Percentiles rank a stretch among this genome's conserved stretches.
phyloP scores from a whole-genome alignment of 2,888 invertebrate genomes.

The Nebria salina region DNA sequence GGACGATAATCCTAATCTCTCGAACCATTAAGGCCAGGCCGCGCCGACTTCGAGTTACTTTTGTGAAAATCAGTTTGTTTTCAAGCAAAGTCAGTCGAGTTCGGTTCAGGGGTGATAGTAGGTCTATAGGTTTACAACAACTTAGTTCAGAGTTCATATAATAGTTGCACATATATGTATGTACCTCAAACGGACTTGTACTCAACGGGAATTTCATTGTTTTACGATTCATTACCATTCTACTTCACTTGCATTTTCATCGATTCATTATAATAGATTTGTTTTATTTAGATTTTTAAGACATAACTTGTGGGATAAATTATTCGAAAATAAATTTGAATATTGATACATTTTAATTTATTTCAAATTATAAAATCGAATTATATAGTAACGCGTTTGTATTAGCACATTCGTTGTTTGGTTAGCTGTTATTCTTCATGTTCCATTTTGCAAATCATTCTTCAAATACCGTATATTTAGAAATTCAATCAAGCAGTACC shows the following conservation, averaged over 20 bases:
- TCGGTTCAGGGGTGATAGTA: background rate
- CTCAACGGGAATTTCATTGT: background rate
- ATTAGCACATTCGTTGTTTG: background rate
- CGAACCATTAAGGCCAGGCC: slow-evolving; percentile 26
- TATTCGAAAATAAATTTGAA: no score
- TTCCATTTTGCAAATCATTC: background rate
- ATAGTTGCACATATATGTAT: background rate
- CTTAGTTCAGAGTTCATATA: background rate
- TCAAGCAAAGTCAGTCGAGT: slow-evolving; percentile 3
- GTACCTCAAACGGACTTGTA: background rate
- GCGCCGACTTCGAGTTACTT: slow-evolving; percentile 32
- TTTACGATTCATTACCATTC: background rate
- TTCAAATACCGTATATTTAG: background rate
- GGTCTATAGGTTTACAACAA: background rate
- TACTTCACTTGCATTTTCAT: background rate
- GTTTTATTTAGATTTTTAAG: background rate
- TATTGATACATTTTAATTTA: no score
- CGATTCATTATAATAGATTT: background rate
- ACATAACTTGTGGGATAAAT: no score
- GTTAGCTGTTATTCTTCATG: background rate
- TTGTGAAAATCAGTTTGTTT: slow-evolving; percentile 35
- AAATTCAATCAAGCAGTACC: no score
- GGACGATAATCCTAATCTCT: slow-evolving; percentile 38
- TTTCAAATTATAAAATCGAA: no score
- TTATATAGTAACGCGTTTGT: no score